These are phyloP conservation scores for Spisula subtruncata DNA, from an alignment of 2,888 invertebrate genomes.

Conservation along the genomic window DNA sequence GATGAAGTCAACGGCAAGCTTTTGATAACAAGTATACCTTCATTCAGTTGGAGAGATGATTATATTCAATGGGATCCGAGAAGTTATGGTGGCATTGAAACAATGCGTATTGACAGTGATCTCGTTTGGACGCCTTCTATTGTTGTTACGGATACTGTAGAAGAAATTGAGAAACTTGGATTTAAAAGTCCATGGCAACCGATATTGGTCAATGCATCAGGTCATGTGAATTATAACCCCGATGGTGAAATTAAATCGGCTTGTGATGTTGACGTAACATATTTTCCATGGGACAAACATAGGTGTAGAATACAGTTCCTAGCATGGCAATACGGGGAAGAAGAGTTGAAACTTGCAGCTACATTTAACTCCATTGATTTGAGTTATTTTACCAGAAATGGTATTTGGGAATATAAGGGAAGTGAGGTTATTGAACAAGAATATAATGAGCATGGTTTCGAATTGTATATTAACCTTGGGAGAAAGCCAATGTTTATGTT, in stretches of 20 bases:
- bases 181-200: neutral
- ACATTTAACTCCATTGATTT: neutral
- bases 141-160: neutral
- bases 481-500: neutral
- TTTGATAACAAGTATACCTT: neutral
- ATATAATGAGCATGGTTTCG: neutral
- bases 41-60: neutral
- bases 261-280: neutral
- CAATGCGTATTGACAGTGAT: neutral
- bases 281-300: slow-evolving; percentile 15
- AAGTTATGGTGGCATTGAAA: neutral
- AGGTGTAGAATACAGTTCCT: neutral
- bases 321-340: neutral
- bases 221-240: neutral
- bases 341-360: neutral
- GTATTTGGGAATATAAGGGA: neutral
- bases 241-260: neutral
- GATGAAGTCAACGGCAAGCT: neutral
- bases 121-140: neutral
- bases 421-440: neutral
- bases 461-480: neutral
- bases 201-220: neutral
- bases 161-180: slow-evolving; percentile 9
- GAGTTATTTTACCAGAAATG: neutral
- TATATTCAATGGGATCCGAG: neutral